Conservation (phyloP, 23 tunicate species). For the Trididemnum miniatum region DNA sequence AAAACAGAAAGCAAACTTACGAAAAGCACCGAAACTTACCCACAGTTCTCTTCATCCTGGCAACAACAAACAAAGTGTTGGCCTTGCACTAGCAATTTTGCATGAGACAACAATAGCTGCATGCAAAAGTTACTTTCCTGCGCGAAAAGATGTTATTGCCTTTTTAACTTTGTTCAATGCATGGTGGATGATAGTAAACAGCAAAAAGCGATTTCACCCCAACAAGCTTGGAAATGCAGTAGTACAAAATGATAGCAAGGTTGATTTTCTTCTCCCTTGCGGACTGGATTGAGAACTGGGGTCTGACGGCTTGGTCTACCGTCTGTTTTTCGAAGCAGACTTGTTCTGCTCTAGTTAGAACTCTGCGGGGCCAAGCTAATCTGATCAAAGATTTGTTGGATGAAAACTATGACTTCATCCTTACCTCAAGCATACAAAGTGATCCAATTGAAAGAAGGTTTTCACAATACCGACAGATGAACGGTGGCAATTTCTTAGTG, state of each 20-base stretch:
- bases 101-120: slow-evolving; percentile 21
- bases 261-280: slow-evolving; percentile 15
- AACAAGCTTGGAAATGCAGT: slow-evolving; percentile 17
- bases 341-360: too few species aligned
- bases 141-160: neutral
- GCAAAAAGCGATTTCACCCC: slow-evolving; percentile 17
- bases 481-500: too few species aligned
- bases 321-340: too few species aligned
- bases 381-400: too few species aligned
- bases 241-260: slow-evolving; percentile 10
- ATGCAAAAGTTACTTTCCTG: slow-evolving; percentile 18
- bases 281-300: slow-evolving; percentile 5
- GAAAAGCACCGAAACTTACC: slow-evolving; percentile 24
- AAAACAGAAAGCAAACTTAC: neutral
- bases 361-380: too few species aligned
- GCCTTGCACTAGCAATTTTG: neutral
- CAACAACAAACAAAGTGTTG: slow-evolving; percentile 19
- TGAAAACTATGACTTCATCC: too few species aligned
- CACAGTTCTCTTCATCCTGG: neutral
- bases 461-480: too few species aligned
- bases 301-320: neutral
- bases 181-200: slow-evolving; percentile 20
- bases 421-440: too few species aligned
- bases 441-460: too few species aligned
- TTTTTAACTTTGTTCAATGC: slow-evolving; percentile 6